Percentiles rank a stretch among this genome's conserved stretches.
Evolutionary conservation across 1,140 invertebrate genomes (phyloP).

Genomic region (Agrypnia vestita): DNA sequence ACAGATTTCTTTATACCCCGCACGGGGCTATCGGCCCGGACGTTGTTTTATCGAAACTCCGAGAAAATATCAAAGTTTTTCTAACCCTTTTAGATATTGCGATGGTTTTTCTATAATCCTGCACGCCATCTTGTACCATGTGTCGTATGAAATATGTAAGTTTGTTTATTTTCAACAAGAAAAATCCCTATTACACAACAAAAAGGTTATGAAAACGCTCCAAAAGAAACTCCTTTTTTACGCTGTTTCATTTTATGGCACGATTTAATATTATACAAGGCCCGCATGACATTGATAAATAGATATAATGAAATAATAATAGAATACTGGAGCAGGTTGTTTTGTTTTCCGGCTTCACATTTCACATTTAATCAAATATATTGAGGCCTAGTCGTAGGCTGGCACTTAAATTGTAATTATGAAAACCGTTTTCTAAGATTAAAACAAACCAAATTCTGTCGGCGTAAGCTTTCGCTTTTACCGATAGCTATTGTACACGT

Average conservation of each 20-base stretch:
- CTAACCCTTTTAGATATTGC: constrained; percentile 15
- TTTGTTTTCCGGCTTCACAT: background rate
- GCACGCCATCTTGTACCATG: constrained; percentile 6
- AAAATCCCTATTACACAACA: constrained; percentile 6
- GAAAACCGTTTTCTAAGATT: constrained; percentile 15
- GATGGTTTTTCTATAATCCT: constrained; percentile 16
- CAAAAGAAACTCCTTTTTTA: background rate
- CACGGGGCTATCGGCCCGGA: constrained; percentile 17
- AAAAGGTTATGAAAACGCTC: constrained; percentile 6
- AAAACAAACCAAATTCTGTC: constrained; percentile 16
- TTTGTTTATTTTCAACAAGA: constrained; percentile 27
- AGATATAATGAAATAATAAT: background rate
- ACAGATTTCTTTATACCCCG: constrained; percentile 47
- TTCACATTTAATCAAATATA: background rate
- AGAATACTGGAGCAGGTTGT: background rate
- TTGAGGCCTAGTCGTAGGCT: too few relatives aligned
- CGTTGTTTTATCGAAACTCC: constrained; percentile 34
- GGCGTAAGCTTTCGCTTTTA: constrained; percentile 12
- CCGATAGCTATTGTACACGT: constrained; percentile 10
- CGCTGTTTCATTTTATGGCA: constrained; percentile 6
- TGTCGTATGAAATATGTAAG: constrained; percentile 22
- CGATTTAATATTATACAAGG: background rate
- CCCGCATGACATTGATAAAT: background rate
- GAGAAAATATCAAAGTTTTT: constrained; percentile 39
- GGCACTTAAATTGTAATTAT: background rate